phyloP scores from a whole-genome alignment of 2,797 vertebrate species.

The Esox masquinongy region DNA sequence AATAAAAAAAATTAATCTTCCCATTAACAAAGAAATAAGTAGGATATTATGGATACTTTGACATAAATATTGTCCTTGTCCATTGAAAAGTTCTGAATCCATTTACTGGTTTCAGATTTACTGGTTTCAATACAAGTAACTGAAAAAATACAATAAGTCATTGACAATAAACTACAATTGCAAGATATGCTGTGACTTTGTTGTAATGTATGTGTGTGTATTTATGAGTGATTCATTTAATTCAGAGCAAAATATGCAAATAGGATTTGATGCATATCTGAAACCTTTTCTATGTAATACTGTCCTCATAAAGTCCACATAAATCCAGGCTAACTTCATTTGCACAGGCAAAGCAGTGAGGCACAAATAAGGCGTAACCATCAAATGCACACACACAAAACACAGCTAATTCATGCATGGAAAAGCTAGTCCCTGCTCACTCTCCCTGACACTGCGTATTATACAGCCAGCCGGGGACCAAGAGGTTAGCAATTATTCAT shows the following conservation, averaged over 20 bases:
- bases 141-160: no score
- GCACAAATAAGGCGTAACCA: not conserved
- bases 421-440: slow-evolving; percentile 26
- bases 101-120: no score
- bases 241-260: not conserved
- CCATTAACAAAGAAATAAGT: no score
- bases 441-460: slow-evolving; percentile 36
- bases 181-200: not conserved
- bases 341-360: slow-evolving; percentile 32
- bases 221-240: not conserved
- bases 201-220: not conserved
- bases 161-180: not conserved
- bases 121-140: no score
- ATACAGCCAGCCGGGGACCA: slow-evolving; percentile 17
- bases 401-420: slow-evolving; percentile 29
- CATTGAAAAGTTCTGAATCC: no score
- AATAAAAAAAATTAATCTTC: no score
- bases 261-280: not conserved
- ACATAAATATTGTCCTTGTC: no score
- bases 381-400: not conserved
- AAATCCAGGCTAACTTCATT: not conserved
- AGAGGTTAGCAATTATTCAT: slow-evolving; percentile 41
- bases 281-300: not conserved
- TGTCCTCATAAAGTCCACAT: not conserved
- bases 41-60: no score